Conservation (phyloP, 2,888 invertebrate species). For the Mamestra brassicae region DNA sequence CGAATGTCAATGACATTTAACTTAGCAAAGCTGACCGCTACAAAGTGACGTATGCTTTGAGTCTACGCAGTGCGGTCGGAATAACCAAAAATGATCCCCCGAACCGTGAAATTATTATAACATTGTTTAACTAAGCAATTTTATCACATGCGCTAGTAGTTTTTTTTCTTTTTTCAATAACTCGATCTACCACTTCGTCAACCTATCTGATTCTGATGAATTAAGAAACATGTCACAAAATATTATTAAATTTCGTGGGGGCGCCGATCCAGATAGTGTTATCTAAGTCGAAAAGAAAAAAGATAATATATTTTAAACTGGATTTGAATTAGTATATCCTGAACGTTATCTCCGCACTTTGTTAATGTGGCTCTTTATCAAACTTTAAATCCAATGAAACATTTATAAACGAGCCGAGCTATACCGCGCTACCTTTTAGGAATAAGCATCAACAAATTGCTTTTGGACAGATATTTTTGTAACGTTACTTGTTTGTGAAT, state of each 20-base stretch:
- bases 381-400: conserved; percentile 78
- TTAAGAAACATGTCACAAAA: conserved; percentile 64
- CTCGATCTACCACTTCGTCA: conserved; percentile 24
- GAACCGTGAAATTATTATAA: conserved; percentile 71
- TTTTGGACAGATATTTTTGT: conserved; percentile 84
- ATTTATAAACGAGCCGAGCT: conserved; percentile 75
- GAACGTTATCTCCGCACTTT: conserved; percentile 80
- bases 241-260: conserved; percentile 71
- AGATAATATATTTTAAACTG: conserved; percentile 76
- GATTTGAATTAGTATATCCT: conserved; percentile 85
- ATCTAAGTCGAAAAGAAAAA: conserved; percentile 77
- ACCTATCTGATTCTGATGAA: conserved; percentile 59
- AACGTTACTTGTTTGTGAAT: conserved; percentile 84
- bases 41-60: conserved; percentile 45
- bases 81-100: conserved; percentile 63
- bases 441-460: conserved; percentile 85
- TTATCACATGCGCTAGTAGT: conserved; percentile 21
- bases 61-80: conserved; percentile 63
- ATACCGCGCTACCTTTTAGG: conserved; percentile 83
- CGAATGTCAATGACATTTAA: conserved; percentile 78
- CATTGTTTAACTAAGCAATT: conserved; percentile 31
- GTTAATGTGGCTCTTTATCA: conserved; percentile 84
- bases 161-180: conserved; percentile 11
- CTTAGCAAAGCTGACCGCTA: conserved; percentile 55
- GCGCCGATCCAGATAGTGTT: conserved; percentile 77